These are phyloP conservation scores for Uria lomvia DNA, from an alignment of 2,113 vertebrate species.

Conservation along the genomic window DNA sequence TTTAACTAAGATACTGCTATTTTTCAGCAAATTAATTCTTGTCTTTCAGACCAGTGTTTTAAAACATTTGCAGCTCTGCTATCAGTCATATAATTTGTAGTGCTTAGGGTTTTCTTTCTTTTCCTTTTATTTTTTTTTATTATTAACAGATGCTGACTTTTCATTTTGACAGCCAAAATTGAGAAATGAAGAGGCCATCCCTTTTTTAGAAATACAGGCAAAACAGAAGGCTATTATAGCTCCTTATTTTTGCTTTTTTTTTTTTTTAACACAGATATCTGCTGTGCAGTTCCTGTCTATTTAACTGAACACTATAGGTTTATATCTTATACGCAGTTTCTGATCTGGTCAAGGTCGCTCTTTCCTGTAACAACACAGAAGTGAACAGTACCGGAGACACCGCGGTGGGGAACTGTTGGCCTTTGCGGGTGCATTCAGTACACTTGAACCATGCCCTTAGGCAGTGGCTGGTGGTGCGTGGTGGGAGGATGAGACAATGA, in stretches of 20 bases:
- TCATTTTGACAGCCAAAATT: not conserved
- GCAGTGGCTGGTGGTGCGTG: not conserved
- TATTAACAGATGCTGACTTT: not conserved
- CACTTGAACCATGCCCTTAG: not conserved
- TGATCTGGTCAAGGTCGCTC: not conserved
- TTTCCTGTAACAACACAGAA: not conserved
- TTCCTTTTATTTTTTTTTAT: not conserved
- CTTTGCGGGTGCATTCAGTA: not conserved
- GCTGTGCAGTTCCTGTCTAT: not conserved
- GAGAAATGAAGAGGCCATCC: not conserved
- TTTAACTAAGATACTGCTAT: constrained; percentile 1
- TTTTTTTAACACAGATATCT: not conserved
- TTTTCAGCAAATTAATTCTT: constrained; percentile 11
- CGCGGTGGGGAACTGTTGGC: not conserved
- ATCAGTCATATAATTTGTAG: not conserved
- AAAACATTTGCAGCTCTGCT: not conserved
- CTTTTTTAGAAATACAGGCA: not conserved
- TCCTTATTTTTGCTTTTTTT: not conserved
- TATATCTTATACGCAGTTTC: not conserved
- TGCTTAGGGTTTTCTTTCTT: not conserved
- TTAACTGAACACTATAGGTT: not conserved
- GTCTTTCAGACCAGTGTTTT: not conserved
- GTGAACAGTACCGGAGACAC: not conserved
- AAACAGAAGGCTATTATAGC: not conserved
- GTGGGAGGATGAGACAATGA: not conserved